A percentile compares a stretch with the other conserved stretches of the same genome.
These are phyloP conservation scores for Carlito syrichta DNA, from an alignment of 2,113 vertebrate genomes.

Conservation along the genomic window DNA sequence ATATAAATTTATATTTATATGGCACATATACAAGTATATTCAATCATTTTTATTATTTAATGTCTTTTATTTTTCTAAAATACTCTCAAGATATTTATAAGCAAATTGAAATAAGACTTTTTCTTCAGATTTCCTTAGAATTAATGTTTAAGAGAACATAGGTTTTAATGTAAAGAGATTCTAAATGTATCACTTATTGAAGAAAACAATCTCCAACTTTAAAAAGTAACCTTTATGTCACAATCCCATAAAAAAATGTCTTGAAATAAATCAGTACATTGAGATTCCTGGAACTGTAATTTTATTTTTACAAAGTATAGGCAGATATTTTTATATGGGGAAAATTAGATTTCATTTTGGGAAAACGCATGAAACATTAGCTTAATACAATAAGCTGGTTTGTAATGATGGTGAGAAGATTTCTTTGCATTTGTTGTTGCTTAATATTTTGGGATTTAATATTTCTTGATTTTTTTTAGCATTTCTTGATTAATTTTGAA, in stretches of 20 bases:
- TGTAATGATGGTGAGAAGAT: background rate
- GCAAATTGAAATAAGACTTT: background rate
- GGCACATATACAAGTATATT: background rate
- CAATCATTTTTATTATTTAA: background rate
- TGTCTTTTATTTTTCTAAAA: background rate
- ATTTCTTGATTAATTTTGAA: background rate
- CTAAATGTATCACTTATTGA: background rate
- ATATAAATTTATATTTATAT: background rate
- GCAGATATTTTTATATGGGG: background rate
- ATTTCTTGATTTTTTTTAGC: constrained; percentile 15
- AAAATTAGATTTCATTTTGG: background rate
- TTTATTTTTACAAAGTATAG: background rate
- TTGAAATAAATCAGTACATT: background rate
- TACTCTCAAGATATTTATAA: background rate
- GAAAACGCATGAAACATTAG: background rate
- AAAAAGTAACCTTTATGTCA: background rate
- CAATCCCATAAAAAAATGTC: background rate
- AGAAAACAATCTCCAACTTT: background rate
- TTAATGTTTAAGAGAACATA: background rate
- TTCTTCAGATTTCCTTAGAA: background rate
- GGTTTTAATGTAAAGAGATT: background rate
- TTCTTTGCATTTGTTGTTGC: background rate
- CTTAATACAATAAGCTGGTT: background rate
- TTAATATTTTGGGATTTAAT: background rate
- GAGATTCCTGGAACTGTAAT: background rate